A percentile compares a stretch with the other conserved stretches of the same genome.
These are phyloP conservation scores for Euwallacea fornicatus DNA, from an alignment of 1,140 invertebrate species.

Conservation along the genomic window DNA sequence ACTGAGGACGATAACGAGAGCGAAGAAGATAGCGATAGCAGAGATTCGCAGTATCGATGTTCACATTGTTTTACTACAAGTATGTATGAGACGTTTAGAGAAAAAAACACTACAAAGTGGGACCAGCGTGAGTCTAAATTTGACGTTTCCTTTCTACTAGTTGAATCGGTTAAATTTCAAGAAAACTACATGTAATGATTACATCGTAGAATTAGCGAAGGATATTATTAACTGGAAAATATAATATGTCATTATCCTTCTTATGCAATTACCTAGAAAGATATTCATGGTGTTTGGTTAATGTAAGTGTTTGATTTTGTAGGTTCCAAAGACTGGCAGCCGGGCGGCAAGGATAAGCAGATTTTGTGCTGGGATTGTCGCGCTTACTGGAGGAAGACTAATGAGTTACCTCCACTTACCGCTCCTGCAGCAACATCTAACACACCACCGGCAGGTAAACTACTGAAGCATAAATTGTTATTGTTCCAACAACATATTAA, in stretches of 20 bases:
- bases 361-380: conserved; percentile 83
- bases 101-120: too few species aligned
- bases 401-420: conserved; percentile 66
- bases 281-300: too few species aligned
- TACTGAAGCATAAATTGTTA: too few species aligned
- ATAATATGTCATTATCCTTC: too few species aligned
- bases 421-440: conserved; percentile 46
- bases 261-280: too few species aligned
- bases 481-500: too few species aligned
- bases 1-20: conserved; percentile 93
- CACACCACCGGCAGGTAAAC: conserved; percentile 42
- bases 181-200: too few species aligned
- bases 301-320: conserved; percentile 2
- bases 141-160: too few species aligned
- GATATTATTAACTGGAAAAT: too few species aligned
- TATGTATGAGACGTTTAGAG: conserved; percentile 50
- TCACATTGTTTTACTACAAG: conserved; percentile 67
- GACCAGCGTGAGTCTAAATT: too few species aligned
- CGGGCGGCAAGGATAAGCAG: conserved; percentile 74
- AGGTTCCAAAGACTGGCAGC: conserved; percentile 64
- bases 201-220: too few species aligned
- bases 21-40: conserved; percentile 84
- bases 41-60: conserved; percentile 61
- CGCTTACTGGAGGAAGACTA: conserved; percentile 80
- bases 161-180: too few species aligned